phyloP scores from a whole-genome alignment of 2,888 invertebrate genomes.

The Papilio demoleus region DNA sequence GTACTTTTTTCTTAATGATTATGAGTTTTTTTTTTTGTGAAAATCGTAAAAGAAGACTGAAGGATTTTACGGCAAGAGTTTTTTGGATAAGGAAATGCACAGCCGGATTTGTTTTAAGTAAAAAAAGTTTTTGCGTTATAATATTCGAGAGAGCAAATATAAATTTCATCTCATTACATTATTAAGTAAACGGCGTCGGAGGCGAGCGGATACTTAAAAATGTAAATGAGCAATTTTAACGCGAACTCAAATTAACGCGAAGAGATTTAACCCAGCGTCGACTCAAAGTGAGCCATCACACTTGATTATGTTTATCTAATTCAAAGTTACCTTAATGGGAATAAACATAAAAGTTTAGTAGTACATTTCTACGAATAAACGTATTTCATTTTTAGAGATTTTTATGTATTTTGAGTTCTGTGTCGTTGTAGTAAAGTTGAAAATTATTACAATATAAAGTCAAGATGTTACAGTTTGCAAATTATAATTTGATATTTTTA shows the following conservation, averaged over 20 bases:
- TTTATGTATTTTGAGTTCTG: too few species aligned
- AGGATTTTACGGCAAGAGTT: not conserved
- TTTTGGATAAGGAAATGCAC: not conserved
- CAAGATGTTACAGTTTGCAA: too few species aligned
- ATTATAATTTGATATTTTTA: too few species aligned
- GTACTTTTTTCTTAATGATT: not conserved
- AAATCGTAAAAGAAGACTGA: not conserved
- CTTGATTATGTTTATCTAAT: conserved; percentile 17
- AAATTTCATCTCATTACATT: conserved; percentile 45
- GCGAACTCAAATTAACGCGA: conserved; percentile 41
- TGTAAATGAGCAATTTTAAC: conserved; percentile 53
- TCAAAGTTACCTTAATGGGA: not conserved
- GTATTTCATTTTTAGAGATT: not conserved
- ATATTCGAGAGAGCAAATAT: conserved; percentile 18
- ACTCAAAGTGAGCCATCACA: conserved; percentile 8
- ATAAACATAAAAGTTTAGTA: not conserved
- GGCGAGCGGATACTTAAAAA: conserved; percentile 55
- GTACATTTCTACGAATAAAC: not conserved
- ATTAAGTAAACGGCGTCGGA: conserved; percentile 41
- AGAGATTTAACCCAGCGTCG: conserved; percentile 9
- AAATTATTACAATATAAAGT: too few species aligned
- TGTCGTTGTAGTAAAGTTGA: too few species aligned
- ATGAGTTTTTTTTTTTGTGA: not conserved
- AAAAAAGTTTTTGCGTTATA: conserved; percentile 4
- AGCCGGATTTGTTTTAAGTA: too few species aligned